Conservation (phyloP, 2,113 vertebrate genomes). For the Pterocles gutturalis region DNA sequence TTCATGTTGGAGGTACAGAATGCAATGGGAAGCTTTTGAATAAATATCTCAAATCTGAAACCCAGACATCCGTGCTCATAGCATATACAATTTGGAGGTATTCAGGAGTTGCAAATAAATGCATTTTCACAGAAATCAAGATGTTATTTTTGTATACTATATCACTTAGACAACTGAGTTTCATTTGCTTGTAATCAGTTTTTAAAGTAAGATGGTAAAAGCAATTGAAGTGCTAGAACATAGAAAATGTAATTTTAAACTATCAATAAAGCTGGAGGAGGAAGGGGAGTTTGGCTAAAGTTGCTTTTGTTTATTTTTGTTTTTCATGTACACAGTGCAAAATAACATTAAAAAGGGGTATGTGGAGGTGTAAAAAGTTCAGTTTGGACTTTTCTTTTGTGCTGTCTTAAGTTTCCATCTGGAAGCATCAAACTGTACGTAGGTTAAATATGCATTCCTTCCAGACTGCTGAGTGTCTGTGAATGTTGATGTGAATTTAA, state of each 20-base stretch:
- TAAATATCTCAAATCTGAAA: slow-evolving; percentile 82
- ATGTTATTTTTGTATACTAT: slow-evolving; percentile 99
- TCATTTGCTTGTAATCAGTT: slow-evolving; percentile 99
- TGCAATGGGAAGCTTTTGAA: slow-evolving; percentile 84
- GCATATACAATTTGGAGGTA: slow-evolving; percentile 91
- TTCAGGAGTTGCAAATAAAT: slow-evolving; percentile 93
- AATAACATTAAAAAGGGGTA: slow-evolving; percentile 78
- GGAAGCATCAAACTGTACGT: background rate
- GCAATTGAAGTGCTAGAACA: slow-evolving; percentile 98
- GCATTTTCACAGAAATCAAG: slow-evolving; percentile 99
- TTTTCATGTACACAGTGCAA: slow-evolving; percentile 77
- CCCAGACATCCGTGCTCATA: slow-evolving; percentile 88
- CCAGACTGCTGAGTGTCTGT: background rate
- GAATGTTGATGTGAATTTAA: fast-evolving
- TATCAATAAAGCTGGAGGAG: slow-evolving; percentile 99
- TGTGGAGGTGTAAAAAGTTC: slow-evolving; percentile 67
- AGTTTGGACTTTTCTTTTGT: slow-evolving; percentile 72
- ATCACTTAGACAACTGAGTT: slow-evolving; percentile 99
- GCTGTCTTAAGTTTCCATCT: background rate
- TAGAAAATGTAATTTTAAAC: slow-evolving; percentile 99
- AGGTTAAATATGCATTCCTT: background rate
- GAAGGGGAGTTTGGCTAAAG: slow-evolving; percentile 91
- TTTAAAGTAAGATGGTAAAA: slow-evolving; percentile 98
- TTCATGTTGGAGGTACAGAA: slow-evolving; percentile 76
- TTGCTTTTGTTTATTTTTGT: slow-evolving; percentile 79